Percentiles rank a stretch among this genome's conserved stretches.
Conservation (phyloP, 2,888 invertebrate species). For the Latheticus oryzae region DNA sequence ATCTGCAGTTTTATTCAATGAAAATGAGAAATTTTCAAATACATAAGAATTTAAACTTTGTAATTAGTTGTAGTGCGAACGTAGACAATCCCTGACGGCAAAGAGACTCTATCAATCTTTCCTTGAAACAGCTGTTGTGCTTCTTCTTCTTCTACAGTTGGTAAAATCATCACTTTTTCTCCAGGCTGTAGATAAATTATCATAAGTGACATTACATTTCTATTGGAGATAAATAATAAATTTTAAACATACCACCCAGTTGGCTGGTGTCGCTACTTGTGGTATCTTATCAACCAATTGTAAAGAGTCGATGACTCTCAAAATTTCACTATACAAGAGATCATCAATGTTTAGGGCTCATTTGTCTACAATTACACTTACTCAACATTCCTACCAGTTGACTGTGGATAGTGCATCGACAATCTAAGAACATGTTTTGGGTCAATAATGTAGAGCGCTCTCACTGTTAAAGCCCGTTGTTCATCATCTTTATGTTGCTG, state of each 20-base stretch:
- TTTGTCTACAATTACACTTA: slow-evolving; percentile 65
- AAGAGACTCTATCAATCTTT: slow-evolving; percentile 73
- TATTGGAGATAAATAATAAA: no score
- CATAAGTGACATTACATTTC: neutral
- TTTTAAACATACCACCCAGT: slow-evolving; percentile 56
- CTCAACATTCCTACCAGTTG: slow-evolving; percentile 89
- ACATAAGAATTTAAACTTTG: slow-evolving; percentile 57
- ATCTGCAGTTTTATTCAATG: no score
- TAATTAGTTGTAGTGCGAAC: slow-evolving; percentile 79
- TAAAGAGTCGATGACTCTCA: slow-evolving; percentile 85
- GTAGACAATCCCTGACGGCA: slow-evolving; percentile 83
- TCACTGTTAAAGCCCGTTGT: slow-evolving; percentile 76
- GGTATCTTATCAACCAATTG: slow-evolving; percentile 79
- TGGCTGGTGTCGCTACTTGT: slow-evolving; percentile 65
- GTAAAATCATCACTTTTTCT: slow-evolving; percentile 84
- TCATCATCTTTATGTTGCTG: slow-evolving; percentile 75
- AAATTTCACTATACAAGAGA: slow-evolving; percentile 76
- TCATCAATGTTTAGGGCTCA: slow-evolving; percentile 12
- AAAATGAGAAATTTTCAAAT: no score
- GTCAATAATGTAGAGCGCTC: slow-evolving; percentile 83
- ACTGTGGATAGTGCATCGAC: slow-evolving; percentile 86
- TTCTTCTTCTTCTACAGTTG: slow-evolving; percentile 75
- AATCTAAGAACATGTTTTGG: slow-evolving; percentile 83
- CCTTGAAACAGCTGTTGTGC: slow-evolving; percentile 76
- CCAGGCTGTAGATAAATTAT: slow-evolving; percentile 70